Evolutionary conservation across 2,888 invertebrate species (phyloP).

Genomic region (Apamea crenata): DNA sequence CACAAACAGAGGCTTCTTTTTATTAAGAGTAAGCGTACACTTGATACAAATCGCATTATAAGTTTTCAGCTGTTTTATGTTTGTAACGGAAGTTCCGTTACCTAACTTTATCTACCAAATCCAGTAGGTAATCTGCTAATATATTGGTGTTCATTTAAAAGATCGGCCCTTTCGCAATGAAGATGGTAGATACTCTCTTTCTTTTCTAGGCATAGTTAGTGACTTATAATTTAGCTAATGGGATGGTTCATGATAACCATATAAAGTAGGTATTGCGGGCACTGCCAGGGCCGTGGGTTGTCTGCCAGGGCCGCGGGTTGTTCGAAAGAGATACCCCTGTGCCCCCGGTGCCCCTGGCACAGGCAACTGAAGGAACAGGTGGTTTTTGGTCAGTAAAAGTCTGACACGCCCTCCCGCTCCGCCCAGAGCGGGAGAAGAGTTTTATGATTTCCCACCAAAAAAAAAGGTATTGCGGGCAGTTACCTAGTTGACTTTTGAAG

Average conservation of each 20-base stretch:
- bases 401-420: too few relatives aligned
- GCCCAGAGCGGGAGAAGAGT: too few relatives aligned
- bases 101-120: neutral
- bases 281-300: too few relatives aligned
- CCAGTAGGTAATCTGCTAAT: neutral
- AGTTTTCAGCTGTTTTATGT: neutral
- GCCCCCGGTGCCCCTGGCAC: too few relatives aligned
- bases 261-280: neutral
- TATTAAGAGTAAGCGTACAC: conserved; percentile 48
- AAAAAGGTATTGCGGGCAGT: too few relatives aligned
- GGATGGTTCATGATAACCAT: neutral
- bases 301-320: too few relatives aligned
- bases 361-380: too few relatives aligned
- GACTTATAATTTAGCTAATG: neutral
- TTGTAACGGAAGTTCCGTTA: neutral
- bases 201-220: neutral
- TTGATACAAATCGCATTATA: neutral
- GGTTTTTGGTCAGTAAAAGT: too few relatives aligned
- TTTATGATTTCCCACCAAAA: too few relatives aligned
- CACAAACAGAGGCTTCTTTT: conserved; percentile 16
- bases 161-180: neutral
- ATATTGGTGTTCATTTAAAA: neutral
- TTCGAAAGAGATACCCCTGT: too few relatives aligned
- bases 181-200: neutral
- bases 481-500: neutral